phyloP scores from a whole-genome alignment of 2,888 invertebrate genomes.

The Hoplodrina blanda region DNA sequence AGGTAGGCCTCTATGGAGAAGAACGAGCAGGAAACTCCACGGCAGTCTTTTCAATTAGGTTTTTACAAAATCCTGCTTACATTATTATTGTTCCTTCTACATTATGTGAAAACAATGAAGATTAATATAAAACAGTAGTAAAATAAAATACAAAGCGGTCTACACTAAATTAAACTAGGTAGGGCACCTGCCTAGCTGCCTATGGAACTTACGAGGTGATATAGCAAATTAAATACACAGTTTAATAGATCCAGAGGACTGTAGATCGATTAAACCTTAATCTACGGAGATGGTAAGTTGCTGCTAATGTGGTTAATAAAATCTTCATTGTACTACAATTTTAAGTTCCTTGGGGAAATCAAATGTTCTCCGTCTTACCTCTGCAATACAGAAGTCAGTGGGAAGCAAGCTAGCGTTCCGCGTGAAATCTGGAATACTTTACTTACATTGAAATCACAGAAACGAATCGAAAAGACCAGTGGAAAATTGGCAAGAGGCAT shows the following conservation, averaged over 20 bases:
- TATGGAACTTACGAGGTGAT: background rate
- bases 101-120: too few relatives aligned
- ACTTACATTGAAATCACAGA: background rate
- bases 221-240: background rate
- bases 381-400: conserved; percentile 19
- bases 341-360: conserved; percentile 44
- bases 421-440: background rate
- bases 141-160: too few relatives aligned
- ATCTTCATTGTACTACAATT: conserved; percentile 41
- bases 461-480: background rate
- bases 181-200: background rate
- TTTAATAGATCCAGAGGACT: background rate
- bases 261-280: conserved; percentile 17
- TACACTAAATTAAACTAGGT: background rate
- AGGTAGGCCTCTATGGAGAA: too few relatives aligned
- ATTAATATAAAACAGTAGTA: too few relatives aligned
- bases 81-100: too few relatives aligned
- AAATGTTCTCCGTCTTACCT: conserved; percentile 22
- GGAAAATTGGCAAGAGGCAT: background rate
- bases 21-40: too few relatives aligned
- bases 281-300: conserved; percentile 15
- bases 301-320: conserved; percentile 34
- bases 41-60: too few relatives aligned
- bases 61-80: too few relatives aligned
- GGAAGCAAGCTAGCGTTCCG: background rate